Evolutionary conservation across 2,888 invertebrate genomes (phyloP).

Genomic region (Dione juno): DNA sequence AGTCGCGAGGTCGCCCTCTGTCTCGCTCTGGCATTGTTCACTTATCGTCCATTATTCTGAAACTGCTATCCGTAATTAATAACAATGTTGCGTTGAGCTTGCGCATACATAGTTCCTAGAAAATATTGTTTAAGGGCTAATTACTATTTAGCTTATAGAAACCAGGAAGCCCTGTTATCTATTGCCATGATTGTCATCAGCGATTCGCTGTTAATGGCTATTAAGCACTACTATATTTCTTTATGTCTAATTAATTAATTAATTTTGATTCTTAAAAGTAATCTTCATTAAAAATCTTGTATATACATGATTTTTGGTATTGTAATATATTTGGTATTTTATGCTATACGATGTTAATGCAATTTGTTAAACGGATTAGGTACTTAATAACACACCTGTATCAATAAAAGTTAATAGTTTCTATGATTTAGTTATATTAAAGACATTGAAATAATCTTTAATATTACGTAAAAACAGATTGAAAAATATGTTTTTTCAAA

Average conservation of each 20-base stretch:
- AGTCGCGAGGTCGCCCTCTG: conserved; percentile 63
- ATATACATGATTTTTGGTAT: neutral
- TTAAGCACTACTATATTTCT: neutral
- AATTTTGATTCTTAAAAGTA: neutral
- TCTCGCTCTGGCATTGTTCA: conserved; percentile 45
- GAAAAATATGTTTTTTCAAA: conserved; percentile 12
- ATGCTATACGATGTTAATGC: neutral
- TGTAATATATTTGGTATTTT: neutral
- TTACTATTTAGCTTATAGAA: neutral
- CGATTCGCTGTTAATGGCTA: neutral
- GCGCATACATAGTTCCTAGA: conserved; percentile 22
- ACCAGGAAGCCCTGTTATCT: conserved; percentile 9
- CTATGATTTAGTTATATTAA: neutral
- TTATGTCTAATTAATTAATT: neutral
- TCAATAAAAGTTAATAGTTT: neutral
- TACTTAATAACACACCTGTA: neutral
- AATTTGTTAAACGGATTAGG: neutral
- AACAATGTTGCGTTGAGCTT: conserved; percentile 30
- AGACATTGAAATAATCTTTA: neutral
- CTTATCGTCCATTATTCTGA: conserved; percentile 45
- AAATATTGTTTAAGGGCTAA: conserved; percentile 16
- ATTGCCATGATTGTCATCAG: neutral
- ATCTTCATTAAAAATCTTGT: neutral
- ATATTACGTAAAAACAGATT: neutral
- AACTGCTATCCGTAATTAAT: conserved; percentile 42